Conservation (phyloP, 2,888 invertebrate genomes). For the Drosophila mettleri region DNA sequence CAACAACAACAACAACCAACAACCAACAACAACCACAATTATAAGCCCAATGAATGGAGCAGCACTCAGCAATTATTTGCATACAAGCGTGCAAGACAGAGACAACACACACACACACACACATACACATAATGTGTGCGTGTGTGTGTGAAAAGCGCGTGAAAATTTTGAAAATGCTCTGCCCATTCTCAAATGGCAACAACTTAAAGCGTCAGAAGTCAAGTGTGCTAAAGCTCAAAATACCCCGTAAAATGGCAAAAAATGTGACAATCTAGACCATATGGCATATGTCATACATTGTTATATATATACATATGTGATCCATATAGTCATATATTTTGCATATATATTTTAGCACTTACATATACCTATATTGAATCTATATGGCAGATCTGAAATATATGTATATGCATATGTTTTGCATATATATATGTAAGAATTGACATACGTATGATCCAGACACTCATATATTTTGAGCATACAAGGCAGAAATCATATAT, state of each 20-base stretch:
- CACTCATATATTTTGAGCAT: too few species aligned
- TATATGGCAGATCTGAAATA: too few species aligned
- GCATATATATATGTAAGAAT: too few species aligned
- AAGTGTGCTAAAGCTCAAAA: neutral
- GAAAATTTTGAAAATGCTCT: constrained; percentile 52
- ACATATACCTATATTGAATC: too few species aligned
- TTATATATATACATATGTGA: neutral
- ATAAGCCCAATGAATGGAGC: constrained; percentile 49
- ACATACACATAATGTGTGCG: neutral
- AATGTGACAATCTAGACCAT: too few species aligned
- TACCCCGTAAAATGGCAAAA: constrained; percentile 20
- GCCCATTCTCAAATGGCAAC: constrained; percentile 22
- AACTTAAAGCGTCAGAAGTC: constrained; percentile 26
- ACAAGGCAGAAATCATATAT: too few species aligned
- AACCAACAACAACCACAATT: constrained; percentile 41
- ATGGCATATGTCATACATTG: too few species aligned
- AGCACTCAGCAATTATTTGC: constrained; percentile 75
- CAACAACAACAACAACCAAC: constrained; percentile 18
- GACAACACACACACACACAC: constrained; percentile 2
- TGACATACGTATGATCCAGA: too few species aligned
- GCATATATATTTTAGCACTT: too few species aligned
- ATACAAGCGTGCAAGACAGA: constrained; percentile 54
- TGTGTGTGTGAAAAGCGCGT: constrained; percentile 50
- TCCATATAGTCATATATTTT: too few species aligned
- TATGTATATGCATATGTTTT: too few species aligned